phyloP scores from a whole-genome alignment of 2,797 vertebrate genomes.

The Chrysocyon brachyurus region DNA sequence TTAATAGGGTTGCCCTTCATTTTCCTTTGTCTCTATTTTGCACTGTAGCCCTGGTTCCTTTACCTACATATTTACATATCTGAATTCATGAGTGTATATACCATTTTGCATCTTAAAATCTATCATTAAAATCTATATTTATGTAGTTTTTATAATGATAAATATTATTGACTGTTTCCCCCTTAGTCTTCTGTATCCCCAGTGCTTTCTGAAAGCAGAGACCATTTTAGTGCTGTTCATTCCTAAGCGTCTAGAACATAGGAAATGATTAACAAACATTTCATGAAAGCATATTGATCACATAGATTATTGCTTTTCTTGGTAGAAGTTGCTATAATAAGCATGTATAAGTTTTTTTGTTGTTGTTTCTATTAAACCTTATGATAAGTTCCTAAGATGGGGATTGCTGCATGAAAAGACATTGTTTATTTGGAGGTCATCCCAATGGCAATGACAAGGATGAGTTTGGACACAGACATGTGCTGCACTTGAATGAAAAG shows the following conservation, averaged over 20 bases:
- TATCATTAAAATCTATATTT: neutral
- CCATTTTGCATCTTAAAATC: neutral
- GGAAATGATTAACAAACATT: too few species aligned
- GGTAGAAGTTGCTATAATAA: neutral
- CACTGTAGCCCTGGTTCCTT: neutral
- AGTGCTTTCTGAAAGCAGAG: neutral
- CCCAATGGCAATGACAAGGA: neutral
- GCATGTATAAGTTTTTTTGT: neutral
- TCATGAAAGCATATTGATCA: neutral
- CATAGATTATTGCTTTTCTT: neutral
- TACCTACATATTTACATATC: neutral
- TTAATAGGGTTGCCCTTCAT: neutral
- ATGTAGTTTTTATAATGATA: neutral
- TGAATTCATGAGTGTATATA: neutral
- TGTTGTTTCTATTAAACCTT: neutral
- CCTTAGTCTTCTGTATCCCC: neutral
- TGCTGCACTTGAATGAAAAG: neutral
- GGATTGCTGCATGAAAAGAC: neutral
- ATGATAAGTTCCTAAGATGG: neutral
- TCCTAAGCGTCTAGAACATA: neutral
- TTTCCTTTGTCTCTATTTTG: neutral
- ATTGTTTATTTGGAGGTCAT: neutral
- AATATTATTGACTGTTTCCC: neutral
- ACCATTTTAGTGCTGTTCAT: neutral
- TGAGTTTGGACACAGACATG: neutral